Evolutionary conservation across 1,140 invertebrate genomes (phyloP), one percentile per base, ranked within the genome.

Genomic region (Lethrus apterus): DNA sequence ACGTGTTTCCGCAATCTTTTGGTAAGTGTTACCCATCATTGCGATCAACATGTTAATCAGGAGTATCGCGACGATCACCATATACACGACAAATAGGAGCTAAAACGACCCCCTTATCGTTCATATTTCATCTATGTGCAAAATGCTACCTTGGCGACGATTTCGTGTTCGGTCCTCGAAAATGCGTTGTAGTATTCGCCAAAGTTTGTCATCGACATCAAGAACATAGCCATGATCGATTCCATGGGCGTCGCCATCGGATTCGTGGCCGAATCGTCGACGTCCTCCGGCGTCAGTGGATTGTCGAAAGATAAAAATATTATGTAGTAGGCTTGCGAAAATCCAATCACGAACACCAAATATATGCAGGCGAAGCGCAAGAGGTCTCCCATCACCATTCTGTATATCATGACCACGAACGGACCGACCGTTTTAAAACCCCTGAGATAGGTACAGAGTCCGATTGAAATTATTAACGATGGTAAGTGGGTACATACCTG

Each of bases 21-120:
- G 91, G 68, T 99, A 98, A 14, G 95, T 98, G 65, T 98, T 96
- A 1, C 94, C 95, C 94, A 99, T 98, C 94, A 98, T 98, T 56
- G 95, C 95, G 60, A 99, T 98, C 62, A 99, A 75, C 90, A 99
- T 93, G 76, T 99, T 98, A 10, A 99, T 88, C 44, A 98, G 71
- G 7, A 98, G 70, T 53, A 98, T 86, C 0, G 90, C 89, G 14
- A 98, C 94, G 58, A 98, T 88, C 38, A 85, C 88, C 91, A 98
- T 97, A 70, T 93, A 98, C 1, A 97, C 71, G 10, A 97, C 84
- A 69, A 97, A 98, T 14, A 95, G 70, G 18, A 90, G 71, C 89
- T 93, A 69, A 51, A 63, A 75, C 8, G 9, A 7, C 5, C 4
- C n/a, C 9, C 7, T 33, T 13, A 29, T 11, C 11, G 9, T 23